A percentile compares a stretch with the other conserved stretches of the same genome.
phyloP scores from a whole-genome alignment of 2,113 vertebrate genomes.

The Ameiurus melas region DNA sequence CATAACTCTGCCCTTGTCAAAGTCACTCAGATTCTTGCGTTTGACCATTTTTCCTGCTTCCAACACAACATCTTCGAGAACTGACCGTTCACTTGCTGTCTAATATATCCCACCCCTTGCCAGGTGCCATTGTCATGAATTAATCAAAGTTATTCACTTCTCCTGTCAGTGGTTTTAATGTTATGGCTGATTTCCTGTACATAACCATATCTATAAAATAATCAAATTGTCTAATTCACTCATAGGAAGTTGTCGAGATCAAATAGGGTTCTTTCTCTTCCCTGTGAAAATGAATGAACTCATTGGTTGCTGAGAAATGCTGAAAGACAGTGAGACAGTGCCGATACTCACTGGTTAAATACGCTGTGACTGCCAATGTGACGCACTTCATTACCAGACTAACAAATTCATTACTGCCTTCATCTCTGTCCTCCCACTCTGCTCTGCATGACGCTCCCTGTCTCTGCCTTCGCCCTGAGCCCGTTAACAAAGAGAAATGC shows the following conservation, averaged over 20 bases:
- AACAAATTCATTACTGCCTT: conserved; percentile 46
- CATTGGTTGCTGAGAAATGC: not conserved
- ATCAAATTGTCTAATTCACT: not conserved
- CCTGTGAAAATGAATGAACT: not conserved
- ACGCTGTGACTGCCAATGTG: conserved; percentile 38
- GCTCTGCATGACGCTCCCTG: conserved; percentile 6
- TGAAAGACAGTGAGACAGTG: conserved; percentile 9
- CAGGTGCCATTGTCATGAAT: too few relatives aligned
- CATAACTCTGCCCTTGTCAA: too few relatives aligned
- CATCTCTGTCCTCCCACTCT: conserved; percentile 35
- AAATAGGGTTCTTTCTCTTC: not conserved
- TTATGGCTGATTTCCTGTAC: too few relatives aligned
- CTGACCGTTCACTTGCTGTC: too few relatives aligned
- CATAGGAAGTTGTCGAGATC: not conserved
- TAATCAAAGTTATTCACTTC: too few relatives aligned
- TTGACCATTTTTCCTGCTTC: too few relatives aligned
- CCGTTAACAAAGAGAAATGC: conserved; percentile 20
- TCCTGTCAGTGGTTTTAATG: too few relatives aligned
- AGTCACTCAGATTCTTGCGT: too few relatives aligned
- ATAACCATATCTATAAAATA: too few relatives aligned
- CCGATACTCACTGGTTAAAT: conserved; percentile 29
- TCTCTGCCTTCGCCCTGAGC: not conserved
- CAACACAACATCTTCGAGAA: too few relatives aligned
- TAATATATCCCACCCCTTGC: too few relatives aligned
- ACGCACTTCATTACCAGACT: conserved; percentile 46